Evolutionary conservation across 2,113 vertebrate genomes (phyloP).

Genomic region (Suricata suricatta): DNA sequence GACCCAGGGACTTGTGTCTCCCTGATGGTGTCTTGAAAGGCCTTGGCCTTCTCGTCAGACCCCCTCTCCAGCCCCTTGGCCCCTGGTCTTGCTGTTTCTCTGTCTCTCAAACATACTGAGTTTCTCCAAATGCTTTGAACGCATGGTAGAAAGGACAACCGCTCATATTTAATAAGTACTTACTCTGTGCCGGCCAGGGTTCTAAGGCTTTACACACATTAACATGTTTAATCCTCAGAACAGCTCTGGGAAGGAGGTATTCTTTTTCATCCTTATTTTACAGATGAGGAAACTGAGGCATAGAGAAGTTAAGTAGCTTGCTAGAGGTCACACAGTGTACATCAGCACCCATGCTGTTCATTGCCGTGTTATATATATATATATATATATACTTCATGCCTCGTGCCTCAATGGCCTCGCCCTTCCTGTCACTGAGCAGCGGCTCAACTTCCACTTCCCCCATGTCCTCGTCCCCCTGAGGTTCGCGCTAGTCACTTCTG

Average conservation of each 20-base stretch:
- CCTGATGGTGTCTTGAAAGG: background rate
- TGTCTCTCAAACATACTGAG: background rate
- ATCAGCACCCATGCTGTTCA: background rate
- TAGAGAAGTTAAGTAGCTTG: background rate
- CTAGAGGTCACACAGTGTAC: background rate
- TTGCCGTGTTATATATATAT: accelerated
- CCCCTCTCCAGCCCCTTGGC: background rate
- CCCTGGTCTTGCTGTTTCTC: background rate
- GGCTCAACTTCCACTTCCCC: background rate
- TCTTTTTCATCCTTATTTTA: background rate
- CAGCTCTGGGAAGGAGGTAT: background rate
- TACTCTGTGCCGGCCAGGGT: too few species aligned
- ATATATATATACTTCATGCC: accelerated
- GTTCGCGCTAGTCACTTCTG: accelerated
- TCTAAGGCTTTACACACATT: background rate
- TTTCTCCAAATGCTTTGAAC: background rate
- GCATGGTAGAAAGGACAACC: background rate
- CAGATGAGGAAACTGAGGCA: background rate
- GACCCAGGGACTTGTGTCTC: too few species aligned
- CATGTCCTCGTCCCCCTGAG: accelerated
- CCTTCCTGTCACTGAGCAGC: background rate
- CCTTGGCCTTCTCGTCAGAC: accelerated
- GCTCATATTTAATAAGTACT: background rate
- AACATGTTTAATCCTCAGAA: background rate
- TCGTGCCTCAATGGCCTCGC: background rate